Evolutionary conservation across 2,113 vertebrate species (phyloP).

Genomic region (Pogona vitticeps): DNA sequence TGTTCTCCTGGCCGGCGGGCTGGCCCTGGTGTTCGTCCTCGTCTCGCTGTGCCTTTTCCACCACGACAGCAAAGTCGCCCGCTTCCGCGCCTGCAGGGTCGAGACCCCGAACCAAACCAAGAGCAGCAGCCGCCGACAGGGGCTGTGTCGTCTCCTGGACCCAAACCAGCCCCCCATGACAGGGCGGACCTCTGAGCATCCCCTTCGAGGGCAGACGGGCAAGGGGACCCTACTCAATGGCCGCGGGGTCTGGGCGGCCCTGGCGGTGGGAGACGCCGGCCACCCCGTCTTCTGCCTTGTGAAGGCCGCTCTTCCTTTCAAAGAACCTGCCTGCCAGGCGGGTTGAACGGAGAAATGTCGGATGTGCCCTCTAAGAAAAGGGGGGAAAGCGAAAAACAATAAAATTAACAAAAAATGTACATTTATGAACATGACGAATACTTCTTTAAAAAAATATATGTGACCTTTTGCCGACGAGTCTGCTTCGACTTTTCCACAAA

Average conservation of each 20-base stretch:
- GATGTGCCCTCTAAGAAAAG: too few relatives aligned
- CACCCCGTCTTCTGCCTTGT: conserved; percentile 22
- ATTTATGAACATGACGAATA: too few relatives aligned
- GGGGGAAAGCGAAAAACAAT: too few relatives aligned
- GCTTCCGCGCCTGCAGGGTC: not conserved
- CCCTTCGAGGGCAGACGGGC: not conserved
- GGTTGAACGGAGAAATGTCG: too few relatives aligned
- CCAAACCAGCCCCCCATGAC: conserved; percentile 24
- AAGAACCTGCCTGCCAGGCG: too few relatives aligned
- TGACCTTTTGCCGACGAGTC: too few relatives aligned
- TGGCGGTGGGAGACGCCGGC: not conserved
- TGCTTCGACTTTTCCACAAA: too few relatives aligned
- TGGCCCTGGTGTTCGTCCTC: conserved; percentile 25
- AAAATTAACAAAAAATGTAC: too few relatives aligned
- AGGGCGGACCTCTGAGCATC: not conserved
- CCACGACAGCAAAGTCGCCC: not conserved
- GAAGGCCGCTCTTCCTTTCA: not conserved
- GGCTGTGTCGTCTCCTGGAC: conserved; percentile 16
- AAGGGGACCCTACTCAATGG: not conserved
- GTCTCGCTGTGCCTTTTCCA: conserved; percentile 11
- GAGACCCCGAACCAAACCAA: fast-evolving
- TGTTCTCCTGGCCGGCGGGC: conserved; percentile 16
- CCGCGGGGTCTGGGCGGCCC: not conserved
- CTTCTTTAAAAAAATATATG: too few relatives aligned
- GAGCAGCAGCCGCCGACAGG: too few relatives aligned